Evolutionary conservation across 2,797 vertebrate genomes (phyloP).

Genomic region (Natrix natrix): DNA sequence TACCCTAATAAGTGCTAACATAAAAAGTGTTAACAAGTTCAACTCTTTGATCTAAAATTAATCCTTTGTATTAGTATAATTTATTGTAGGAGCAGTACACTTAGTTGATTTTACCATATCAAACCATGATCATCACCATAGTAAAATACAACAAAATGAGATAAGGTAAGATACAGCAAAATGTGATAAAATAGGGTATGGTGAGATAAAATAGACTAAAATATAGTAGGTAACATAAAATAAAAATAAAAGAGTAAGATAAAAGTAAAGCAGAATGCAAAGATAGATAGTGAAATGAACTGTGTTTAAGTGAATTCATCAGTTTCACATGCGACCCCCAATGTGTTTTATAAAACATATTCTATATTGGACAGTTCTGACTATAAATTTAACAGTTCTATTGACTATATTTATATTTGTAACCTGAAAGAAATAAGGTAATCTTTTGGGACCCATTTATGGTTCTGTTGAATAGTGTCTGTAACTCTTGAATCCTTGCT

Average conservation of each 20-base stretch:
- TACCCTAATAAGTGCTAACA: not conserved
- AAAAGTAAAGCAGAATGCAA: not conserved
- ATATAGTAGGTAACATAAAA: not conserved
- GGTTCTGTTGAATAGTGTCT: not conserved
- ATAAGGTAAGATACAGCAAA: not conserved
- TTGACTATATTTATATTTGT: not conserved
- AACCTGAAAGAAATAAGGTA: not conserved
- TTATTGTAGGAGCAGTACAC: not conserved
- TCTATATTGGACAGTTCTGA: not conserved
- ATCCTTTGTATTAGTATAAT: not conserved
- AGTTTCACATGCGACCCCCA: not conserved
- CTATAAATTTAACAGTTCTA: not conserved
- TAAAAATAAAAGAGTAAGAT: not conserved
- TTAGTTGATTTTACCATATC: not conserved
- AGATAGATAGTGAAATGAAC: not conserved
- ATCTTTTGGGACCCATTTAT: not conserved
- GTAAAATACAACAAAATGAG: not conserved
- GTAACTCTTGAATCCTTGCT: not conserved
- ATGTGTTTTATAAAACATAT: not conserved
- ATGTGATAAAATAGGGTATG: not conserved
- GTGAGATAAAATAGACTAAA: not conserved
- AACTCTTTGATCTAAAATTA: not conserved
- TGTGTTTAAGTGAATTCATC: not conserved
- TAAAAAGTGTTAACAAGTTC: not conserved
- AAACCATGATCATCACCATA: not conserved